Conservation (phyloP, 2,888 invertebrate species). For the Drosophila recens region DNA sequence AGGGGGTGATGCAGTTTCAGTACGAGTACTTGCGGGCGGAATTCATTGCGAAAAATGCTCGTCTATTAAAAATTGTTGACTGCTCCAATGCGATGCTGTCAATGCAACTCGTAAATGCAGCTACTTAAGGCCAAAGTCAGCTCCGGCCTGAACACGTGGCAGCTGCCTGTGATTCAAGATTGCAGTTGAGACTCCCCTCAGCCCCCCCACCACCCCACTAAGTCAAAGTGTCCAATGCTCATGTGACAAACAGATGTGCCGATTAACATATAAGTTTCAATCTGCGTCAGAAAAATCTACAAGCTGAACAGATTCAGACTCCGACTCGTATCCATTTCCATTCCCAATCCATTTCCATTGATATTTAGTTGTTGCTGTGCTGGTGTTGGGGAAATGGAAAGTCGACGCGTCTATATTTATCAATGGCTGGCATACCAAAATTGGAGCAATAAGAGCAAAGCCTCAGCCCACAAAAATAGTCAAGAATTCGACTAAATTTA, state of each 20-base stretch:
- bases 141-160: conserved; percentile 60
- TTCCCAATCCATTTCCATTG: conserved; percentile 48
- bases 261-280: conserved; percentile 80
- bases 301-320: neutral
- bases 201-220: neutral
- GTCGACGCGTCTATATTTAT: conserved; percentile 69
- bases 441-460: conserved; percentile 76
- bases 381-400: conserved; percentile 10
- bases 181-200: conserved; percentile 9
- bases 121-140: conserved; percentile 62
- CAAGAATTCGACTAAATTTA: conserved; percentile 77
- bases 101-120: conserved; percentile 50
- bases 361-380: conserved; percentile 36
- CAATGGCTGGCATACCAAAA: conserved; percentile 77
- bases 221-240: conserved; percentile 32
- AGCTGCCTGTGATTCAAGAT: conserved; percentile 48
- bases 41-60: conserved; percentile 46
- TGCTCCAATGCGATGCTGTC: conserved; percentile 41
- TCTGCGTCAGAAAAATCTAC: conserved; percentile 42
- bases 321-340: conserved; percentile 6
- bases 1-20: neutral
- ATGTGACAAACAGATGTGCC: conserved; percentile 80
- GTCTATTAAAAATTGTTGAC: conserved; percentile 67
- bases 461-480: conserved; percentile 69
- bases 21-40: conserved; percentile 32